Evolutionary conservation across 2,797 vertebrate genomes (phyloP).

Genomic region (Mormyrops boulengeri): DNA sequence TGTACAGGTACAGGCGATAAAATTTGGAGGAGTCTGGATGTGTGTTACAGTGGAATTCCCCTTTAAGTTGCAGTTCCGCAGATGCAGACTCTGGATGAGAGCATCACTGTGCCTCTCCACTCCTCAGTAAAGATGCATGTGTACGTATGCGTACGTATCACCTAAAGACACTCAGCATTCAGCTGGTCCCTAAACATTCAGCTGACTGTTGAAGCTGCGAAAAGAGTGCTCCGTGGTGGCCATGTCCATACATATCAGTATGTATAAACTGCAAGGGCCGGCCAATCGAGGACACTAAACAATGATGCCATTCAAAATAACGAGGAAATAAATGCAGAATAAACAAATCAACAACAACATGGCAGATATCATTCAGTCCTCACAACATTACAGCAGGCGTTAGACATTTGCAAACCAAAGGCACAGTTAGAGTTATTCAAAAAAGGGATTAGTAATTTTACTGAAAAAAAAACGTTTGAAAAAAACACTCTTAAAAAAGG

Average conservation of each 20-base stretch:
- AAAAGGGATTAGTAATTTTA: conserved; percentile 62
- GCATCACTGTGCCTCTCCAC: neutral
- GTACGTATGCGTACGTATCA: neutral
- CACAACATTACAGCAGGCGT: conserved; percentile 61
- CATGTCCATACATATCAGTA: conserved; percentile 45
- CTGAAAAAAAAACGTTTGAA: conserved; percentile 52
- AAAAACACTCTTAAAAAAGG: conserved; percentile 35
- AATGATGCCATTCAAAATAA: conserved; percentile 60
- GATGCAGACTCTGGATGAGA: neutral
- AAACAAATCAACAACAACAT: conserved; percentile 46
- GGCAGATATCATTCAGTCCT: conserved; percentile 52
- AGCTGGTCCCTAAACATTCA: conserved; percentile 48
- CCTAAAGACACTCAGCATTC: neutral
- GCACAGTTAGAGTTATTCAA: conserved; percentile 66
- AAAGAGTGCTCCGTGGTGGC: conserved; percentile 60
- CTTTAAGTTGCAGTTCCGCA: neutral
- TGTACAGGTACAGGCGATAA: neutral
- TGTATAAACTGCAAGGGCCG: conserved; percentile 51
- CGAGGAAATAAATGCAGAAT: conserved; percentile 33
- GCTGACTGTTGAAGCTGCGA: conserved; percentile 58
- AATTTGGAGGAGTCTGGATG: neutral
- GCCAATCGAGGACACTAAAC: conserved; percentile 64
- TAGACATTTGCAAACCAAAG: conserved; percentile 71
- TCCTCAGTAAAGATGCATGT: neutral
- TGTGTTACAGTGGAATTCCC: neutral